Conservation (phyloP, 2,113 vertebrate species). For the Solea senegalensis region DNA sequence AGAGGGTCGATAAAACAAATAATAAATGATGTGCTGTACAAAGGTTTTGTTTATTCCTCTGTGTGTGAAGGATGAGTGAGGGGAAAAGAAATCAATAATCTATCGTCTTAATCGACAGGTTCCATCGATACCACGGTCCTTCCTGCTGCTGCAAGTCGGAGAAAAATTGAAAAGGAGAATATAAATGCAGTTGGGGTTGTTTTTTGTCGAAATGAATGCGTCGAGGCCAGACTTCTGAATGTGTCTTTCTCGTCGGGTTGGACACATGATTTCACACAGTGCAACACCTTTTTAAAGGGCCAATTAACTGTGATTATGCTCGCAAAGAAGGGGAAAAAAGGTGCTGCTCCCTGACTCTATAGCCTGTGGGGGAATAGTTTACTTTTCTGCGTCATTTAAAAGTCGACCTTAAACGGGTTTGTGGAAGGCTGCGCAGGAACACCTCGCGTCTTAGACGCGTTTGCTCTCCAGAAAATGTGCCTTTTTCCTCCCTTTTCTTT, state of each 20-base stretch:
- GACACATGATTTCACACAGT: conserved; percentile 71
- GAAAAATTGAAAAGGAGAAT: background rate
- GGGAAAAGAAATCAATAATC: conserved; percentile 55
- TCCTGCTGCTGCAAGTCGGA: conserved; percentile 22
- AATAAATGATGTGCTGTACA: conserved; percentile 36
- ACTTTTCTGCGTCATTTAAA: conserved; percentile 81
- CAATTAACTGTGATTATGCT: conserved; percentile 81
- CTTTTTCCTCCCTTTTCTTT: conserved; percentile 26
- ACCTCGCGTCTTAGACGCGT: conserved; percentile 38
- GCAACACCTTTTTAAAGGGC: conserved; percentile 77
- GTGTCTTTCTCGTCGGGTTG: conserved; percentile 58
- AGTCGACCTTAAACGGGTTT: conserved; percentile 73
- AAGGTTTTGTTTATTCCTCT: conserved; percentile 56
- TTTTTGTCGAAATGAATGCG: conserved; percentile 35
- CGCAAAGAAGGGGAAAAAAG: conserved; percentile 55
- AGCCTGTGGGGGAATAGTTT: conserved; percentile 68
- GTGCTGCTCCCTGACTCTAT: conserved; percentile 65
- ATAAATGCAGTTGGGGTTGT: background rate
- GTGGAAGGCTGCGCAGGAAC: conserved; percentile 65
- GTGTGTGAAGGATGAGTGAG: conserved; percentile 19
- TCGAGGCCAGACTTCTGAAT: conserved; percentile 41
- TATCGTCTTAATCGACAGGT: conserved; percentile 54
- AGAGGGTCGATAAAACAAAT: conserved; percentile 47
- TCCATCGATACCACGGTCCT: conserved; percentile 45
- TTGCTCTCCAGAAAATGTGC: conserved; percentile 62